Base-by-base conservation (phyloP, 2,113 vertebrate species). In the Craseonycteris thonglongyai region DNA sequence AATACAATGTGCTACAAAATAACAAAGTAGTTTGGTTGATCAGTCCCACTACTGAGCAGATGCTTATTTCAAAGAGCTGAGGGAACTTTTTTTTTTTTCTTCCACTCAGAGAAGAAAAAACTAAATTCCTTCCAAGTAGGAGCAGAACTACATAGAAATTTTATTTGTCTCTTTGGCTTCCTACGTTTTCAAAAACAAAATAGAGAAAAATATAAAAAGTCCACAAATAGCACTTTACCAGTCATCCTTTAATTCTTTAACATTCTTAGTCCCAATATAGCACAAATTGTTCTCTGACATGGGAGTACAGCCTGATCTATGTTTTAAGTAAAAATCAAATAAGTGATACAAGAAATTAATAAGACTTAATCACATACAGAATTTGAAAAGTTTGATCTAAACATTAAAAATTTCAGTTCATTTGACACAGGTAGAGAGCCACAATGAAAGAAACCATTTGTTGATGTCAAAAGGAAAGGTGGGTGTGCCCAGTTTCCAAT, bases 161-260 rank as follows among this genome's bases (percentile, higher is more conserved):
- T 71, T 84, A 85, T 40, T 78, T 88, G 4, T 80, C 63, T 90
- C 15, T 95, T 81, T 86, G 72, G 71, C 42, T 91, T 85, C 75
- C 11, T 74, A 12, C 71, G 12, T 40, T 92, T 93, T 80, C 30
- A 88, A 14, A n/a, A 79, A 76, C 19, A 75, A 10, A 56, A n/a
- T n/a, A 19, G 18, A 82, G 47, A 58, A 69, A 40, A 11, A 63
- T 65, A 86, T 38, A 38, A 47, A 72, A 66, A 90, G 40, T 26
- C n/a, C 26, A 47, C 22, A 69, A 84, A 56, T 88, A 66, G 56
- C n/a, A 66, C n/a, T 61, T 66, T 30, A 35, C 15, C 54, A 69
- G 22, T 63, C 35, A 54, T 12, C 38, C n/a, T 79, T 66, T 81
- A 13, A 66, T 74, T 69, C 51, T 38, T 58, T 93, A 75, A 91